Conservation (phyloP, 2,797 vertebrate genomes). For the Setipinna tenuifilis region DNA sequence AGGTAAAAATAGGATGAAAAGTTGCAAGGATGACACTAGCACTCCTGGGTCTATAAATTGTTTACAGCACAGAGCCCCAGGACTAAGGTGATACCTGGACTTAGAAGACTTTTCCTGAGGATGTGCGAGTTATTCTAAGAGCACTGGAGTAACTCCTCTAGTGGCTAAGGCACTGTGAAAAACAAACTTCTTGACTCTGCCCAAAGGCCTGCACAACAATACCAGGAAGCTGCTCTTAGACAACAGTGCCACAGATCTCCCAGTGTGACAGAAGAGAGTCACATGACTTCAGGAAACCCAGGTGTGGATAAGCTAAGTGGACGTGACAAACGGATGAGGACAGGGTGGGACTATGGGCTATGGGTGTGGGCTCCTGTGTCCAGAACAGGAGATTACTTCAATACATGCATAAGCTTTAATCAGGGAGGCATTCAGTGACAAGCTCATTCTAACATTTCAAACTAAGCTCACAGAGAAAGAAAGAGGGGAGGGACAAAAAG, state of each 20-base stretch:
- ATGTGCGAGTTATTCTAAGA: constrained; percentile 46
- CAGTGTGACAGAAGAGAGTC: not conserved
- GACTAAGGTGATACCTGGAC: constrained; percentile 38
- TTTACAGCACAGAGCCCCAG: constrained; percentile 39
- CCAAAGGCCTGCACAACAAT: constrained; percentile 53
- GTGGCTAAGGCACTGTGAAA: not conserved
- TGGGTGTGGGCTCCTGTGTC: not conserved
- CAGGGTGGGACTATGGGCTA: not conserved
- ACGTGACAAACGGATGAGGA: not conserved
- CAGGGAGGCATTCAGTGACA: not conserved
- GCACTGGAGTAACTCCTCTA: constrained; percentile 27
- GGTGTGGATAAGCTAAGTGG: not conserved
- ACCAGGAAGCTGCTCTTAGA: constrained; percentile 52
- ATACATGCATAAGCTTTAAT: not conserved
- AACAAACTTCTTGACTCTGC: not conserved
- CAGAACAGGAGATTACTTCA: not conserved
- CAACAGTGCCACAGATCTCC: constrained; percentile 37
- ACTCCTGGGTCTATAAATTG: constrained; percentile 8
- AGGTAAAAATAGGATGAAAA: too few species aligned
- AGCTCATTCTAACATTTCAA: not conserved
- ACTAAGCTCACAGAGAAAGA: not conserved
- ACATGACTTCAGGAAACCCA: not conserved
- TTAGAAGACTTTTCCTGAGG: constrained; percentile 51
- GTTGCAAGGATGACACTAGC: not conserved
- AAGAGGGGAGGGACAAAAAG: not conserved